Evolutionary conservation across 2,888 invertebrate genomes (phyloP), one percentile per base, ranked within the genome.

Genomic region (Melanostoma mellinum): DNA sequence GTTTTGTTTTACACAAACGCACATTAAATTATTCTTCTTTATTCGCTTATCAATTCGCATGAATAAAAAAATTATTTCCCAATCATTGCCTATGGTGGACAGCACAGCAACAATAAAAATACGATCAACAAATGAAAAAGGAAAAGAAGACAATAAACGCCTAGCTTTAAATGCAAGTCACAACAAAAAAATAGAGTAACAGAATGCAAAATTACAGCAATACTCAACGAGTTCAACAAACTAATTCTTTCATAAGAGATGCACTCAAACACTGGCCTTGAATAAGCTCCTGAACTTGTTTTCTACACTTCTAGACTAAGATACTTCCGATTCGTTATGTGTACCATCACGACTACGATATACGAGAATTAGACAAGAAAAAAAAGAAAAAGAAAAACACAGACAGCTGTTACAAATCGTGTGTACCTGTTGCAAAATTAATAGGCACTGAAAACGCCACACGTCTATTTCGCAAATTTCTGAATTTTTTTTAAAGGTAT

Each of bases 341-440:
- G 20, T 20, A 20, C 20, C 20, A 20, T 20, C 20, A 20, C 67
- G 36, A 44, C 20, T 20, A 20, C 20, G 20, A 60, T 33, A 42
- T 6, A 8, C n/a, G 42, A 42, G 3, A 35, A 35, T 2, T 40
- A 42, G 52, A 71, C 42, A 35, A 65, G 40, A 75, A 38, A 60
- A 8, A 32, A 20, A 72, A 38, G 10, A 74, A 4, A 35, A 6
- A 52, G 35, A 32, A 35, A 58, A 58, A 53, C 40, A n/a, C 32
- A 44, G 36, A 40, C 76, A 81, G 48, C 76, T 76, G 71, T 71
- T 58, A n/a, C 30, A 20, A 33, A n/a, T 40, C 10, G 52, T 75
- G n/a, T 75, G 52, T 77, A 82, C 77, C 81, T 82, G 73, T 77
- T 82, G 77, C 81, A 56, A 77, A 32, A 46, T 79, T 10, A 42